A percentile compares a stretch with the other conserved stretches of the same genome.
phyloP scores from a whole-genome alignment of 2,888 invertebrate genomes.

The Trypoxylon attenuatum region DNA sequence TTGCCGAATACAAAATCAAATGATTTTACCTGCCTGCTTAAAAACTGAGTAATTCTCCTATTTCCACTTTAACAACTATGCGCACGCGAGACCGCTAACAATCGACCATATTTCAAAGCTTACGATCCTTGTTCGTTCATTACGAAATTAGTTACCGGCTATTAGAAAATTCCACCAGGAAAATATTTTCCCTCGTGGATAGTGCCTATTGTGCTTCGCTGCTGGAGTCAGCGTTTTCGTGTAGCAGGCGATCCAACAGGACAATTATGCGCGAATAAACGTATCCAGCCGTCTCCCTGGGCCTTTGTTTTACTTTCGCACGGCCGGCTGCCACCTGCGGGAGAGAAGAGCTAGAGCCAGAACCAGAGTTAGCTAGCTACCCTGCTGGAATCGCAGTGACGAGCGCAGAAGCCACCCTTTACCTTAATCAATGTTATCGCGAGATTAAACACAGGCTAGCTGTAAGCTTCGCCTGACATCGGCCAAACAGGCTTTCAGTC shows the following conservation, averaged over 20 bases:
- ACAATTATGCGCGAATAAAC: neutral
- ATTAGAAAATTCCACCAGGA: too few relatives aligned
- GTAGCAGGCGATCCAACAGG: neutral
- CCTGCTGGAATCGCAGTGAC: slow-evolving; percentile 39
- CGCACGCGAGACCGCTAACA: too few relatives aligned
- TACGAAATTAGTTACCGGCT: too few relatives aligned
- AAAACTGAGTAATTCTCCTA: too few relatives aligned
- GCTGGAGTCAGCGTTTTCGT: too few relatives aligned
- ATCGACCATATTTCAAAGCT: too few relatives aligned
- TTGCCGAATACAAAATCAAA: too few relatives aligned
- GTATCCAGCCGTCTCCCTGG: neutral
- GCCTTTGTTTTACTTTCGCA: neutral
- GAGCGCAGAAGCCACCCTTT: slow-evolving; percentile 43
- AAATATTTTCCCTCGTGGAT: too few relatives aligned
- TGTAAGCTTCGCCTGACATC: slow-evolving; percentile 31
- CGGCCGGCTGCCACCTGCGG: neutral
- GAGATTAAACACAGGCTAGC: slow-evolving; percentile 54
- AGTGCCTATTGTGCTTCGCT: too few relatives aligned
- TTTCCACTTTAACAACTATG: too few relatives aligned
- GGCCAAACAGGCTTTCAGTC: slow-evolving; percentile 46
- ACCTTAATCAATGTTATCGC: slow-evolving; percentile 64
- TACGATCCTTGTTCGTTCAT: too few relatives aligned
- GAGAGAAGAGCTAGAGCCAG: neutral
- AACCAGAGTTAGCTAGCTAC: neutral
- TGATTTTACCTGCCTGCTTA: too few relatives aligned